phyloP scores from a whole-genome alignment of 2,113 vertebrate genomes.

The Rhinolophus sinicus region DNA sequence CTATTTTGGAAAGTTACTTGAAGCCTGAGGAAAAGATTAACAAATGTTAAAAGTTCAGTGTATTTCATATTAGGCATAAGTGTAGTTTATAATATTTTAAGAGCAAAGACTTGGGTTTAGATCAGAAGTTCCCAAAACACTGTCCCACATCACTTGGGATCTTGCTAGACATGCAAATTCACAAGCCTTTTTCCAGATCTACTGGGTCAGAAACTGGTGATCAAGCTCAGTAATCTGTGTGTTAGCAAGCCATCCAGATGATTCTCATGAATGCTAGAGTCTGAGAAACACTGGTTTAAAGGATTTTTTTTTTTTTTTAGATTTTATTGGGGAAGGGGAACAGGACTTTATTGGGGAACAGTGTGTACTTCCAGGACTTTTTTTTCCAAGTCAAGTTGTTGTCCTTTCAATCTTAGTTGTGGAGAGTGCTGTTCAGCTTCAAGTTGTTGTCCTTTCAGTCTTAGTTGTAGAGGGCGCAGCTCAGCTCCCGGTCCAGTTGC shows the following conservation, averaged over 20 bases:
- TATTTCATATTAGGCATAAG: constrained; percentile 24
- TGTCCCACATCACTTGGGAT: not conserved
- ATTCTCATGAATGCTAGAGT: not conserved
- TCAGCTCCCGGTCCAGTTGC: no score
- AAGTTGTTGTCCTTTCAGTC: no score
- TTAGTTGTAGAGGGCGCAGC: no score
- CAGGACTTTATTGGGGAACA: no score
- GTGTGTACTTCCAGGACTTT: no score
- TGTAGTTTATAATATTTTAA: constrained; percentile 37
- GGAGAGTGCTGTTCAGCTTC: no score
- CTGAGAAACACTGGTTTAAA: constrained; percentile 25
- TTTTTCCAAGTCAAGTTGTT: no score
- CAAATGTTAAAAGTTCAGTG: not conserved
- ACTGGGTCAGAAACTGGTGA: not conserved
- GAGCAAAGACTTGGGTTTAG: constrained; percentile 11
- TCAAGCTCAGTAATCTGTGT: not conserved
- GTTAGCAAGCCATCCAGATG: not conserved
- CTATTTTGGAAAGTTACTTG: constrained; percentile 23
- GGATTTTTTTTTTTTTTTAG: no score
- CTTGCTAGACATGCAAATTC: constrained; percentile 32
- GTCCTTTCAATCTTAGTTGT: no score
- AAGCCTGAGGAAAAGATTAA: not conserved
- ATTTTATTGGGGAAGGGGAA: no score
- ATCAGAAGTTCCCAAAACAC: constrained; percentile 1
- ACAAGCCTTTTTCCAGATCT: not conserved